Evolutionary conservation across 2,888 invertebrate genomes (phyloP).

Genomic region (Cheilosia variabilis): DNA sequence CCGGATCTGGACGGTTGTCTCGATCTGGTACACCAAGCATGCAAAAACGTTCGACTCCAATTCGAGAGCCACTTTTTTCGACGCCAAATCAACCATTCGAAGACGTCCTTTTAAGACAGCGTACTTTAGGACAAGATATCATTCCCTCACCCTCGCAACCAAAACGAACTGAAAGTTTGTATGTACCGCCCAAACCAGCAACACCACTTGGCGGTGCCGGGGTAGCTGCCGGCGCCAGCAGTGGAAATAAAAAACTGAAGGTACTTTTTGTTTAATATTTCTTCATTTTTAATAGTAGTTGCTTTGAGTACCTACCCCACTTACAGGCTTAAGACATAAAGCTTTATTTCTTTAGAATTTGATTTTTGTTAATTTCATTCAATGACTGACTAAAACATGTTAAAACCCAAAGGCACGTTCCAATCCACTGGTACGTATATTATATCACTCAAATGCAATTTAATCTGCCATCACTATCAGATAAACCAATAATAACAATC

Average conservation of each 20-base stretch:
- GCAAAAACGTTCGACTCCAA: constrained; percentile 79
- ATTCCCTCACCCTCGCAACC: constrained; percentile 94
- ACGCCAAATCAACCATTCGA: constrained; percentile 89
- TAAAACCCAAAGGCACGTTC: constrained; percentile 18
- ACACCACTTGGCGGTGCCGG: constrained; percentile 83
- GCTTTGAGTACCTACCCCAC: constrained; percentile 13
- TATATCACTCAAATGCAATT: not conserved
- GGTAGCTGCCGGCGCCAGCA: constrained; percentile 83
- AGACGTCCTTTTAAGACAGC: constrained; percentile 91
- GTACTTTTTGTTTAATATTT: constrained; percentile 74
- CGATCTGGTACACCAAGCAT: constrained; percentile 85
- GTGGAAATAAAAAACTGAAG: constrained; percentile 83
- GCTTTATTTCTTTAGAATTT: not conserved
- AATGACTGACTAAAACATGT: constrained; percentile 11
- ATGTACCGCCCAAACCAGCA: constrained; percentile 87
- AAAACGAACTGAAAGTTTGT: constrained; percentile 95
- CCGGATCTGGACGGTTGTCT: constrained; percentile 84
- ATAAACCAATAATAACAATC: not conserved
- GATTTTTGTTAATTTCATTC: not conserved
- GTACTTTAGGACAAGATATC: constrained; percentile 94
- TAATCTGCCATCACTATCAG: not conserved
- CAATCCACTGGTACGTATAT: constrained; percentile 39
- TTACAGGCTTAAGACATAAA: constrained; percentile 15
- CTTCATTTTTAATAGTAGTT: constrained; percentile 3
- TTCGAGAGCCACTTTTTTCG: constrained; percentile 84